Conservation (phyloP, 2,113 vertebrate genomes). For the Platanista minor region DNA sequence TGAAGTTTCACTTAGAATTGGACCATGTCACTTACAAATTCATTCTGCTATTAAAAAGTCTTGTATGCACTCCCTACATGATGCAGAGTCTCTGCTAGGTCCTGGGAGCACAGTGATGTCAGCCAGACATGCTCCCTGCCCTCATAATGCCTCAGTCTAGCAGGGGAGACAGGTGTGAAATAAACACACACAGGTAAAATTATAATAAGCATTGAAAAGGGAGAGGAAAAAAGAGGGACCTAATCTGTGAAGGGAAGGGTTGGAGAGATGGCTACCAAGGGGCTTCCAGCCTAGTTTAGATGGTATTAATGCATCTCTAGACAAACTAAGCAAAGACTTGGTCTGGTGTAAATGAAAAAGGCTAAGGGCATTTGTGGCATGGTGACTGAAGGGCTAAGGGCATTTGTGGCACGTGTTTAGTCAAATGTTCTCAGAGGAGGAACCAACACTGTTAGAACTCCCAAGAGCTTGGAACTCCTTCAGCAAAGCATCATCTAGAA, state of each 20-base stretch:
- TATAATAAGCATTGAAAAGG: not conserved
- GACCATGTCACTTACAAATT: not conserved
- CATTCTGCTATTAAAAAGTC: not conserved
- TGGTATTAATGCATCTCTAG: not conserved
- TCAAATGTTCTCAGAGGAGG: not conserved
- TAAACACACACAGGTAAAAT: not conserved
- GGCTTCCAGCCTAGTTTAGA: not conserved
- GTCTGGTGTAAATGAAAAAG: not conserved
- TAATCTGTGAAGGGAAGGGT: not conserved
- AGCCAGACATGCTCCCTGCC: not conserved
- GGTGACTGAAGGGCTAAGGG: not conserved
- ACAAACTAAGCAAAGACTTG: not conserved
- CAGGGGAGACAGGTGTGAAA: not conserved
- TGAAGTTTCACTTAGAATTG: not conserved
- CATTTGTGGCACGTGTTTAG: not conserved
- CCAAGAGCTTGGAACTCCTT: not conserved
- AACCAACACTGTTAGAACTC: not conserved
- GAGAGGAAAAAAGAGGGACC: not conserved
- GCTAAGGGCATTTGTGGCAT: not conserved
- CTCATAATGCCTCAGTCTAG: not conserved
- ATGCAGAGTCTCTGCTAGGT: not conserved
- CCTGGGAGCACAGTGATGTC: not conserved
- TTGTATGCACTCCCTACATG: not conserved
- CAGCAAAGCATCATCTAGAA: not conserved
- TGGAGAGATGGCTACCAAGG: not conserved